phyloP scores from a whole-genome alignment of 2,888 invertebrate species.

The Embidobia sp. region DNA sequence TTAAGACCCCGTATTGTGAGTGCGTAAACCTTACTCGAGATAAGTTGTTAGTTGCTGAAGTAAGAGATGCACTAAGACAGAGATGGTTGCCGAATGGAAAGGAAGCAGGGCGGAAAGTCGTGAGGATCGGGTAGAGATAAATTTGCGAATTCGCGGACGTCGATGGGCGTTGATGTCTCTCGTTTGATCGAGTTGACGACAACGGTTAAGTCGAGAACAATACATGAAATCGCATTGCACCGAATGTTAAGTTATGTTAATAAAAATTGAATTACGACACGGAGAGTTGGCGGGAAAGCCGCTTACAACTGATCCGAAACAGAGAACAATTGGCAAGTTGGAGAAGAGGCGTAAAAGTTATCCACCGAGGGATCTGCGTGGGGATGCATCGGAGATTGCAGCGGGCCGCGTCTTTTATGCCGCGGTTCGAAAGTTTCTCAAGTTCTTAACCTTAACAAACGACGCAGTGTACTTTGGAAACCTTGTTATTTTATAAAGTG shows the following conservation, averaged over 20 bases:
- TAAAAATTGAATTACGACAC: conserved; percentile 38
- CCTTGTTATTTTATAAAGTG: conserved; percentile 53
- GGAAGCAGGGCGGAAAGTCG: no score
- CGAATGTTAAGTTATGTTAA: conserved; percentile 38
- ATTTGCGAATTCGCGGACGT: no score
- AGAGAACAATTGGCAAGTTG: conserved; percentile 41
- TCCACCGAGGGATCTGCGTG: conserved; percentile 1
- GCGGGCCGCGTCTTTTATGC: conserved; percentile 20
- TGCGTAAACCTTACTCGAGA: no score
- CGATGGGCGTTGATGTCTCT: no score
- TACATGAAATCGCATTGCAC: conserved; percentile 19
- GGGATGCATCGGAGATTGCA: conserved; percentile 31
- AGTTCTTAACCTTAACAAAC: conserved; percentile 53
- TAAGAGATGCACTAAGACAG: no score
- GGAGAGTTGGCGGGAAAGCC: conserved; percentile 36
- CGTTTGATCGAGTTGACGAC: no score
- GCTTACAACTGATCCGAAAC: conserved; percentile 51
- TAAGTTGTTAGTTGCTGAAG: no score
- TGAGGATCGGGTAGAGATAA: no score
- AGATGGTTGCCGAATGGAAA: no score
- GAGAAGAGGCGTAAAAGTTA: conserved; percentile 48
- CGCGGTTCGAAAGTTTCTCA: conserved; percentile 39
- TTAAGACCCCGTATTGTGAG: no score
- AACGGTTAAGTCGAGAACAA: neutral
- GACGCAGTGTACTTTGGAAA: conserved; percentile 30